Percentiles rank a stretch among this genome's conserved stretches.
Evolutionary conservation across 2,888 invertebrate species (phyloP).

Genomic region (Pollenia amentaria): DNA sequence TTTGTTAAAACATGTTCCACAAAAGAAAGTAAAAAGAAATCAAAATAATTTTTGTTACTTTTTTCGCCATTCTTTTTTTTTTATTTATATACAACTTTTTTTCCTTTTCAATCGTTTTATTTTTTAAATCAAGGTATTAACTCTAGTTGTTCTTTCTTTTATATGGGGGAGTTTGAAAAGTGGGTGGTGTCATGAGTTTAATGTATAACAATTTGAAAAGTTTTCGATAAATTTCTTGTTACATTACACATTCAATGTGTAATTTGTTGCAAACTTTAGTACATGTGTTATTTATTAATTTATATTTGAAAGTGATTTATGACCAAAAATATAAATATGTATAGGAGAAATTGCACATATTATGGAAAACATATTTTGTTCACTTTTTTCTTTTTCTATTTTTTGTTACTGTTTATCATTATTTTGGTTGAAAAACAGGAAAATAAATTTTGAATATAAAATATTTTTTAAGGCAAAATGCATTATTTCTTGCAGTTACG

Average conservation of each 20-base stretch:
- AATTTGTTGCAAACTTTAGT: constrained; percentile 62
- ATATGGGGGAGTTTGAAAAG: background rate
- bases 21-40: background rate
- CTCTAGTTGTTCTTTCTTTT: background rate
- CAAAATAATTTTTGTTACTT: constrained; percentile 23
- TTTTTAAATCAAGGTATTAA: constrained; percentile 60
- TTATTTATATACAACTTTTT: background rate
- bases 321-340: constrained; percentile 18
- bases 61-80: background rate
- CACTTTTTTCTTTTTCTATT: background rate
- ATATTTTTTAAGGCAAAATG: background rate
- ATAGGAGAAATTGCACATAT: constrained; percentile 22
- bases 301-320: constrained; percentile 59
- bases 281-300: constrained; percentile 63
- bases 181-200: constrained; percentile 64
- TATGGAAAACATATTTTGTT: constrained; percentile 18
- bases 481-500: background rate
- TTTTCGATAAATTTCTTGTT: constrained; percentile 66
- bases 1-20: constrained; percentile 9
- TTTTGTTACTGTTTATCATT: background rate
- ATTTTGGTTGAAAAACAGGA: background rate
- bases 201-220: constrained; percentile 66
- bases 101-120: constrained; percentile 15
- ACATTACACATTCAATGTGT: constrained; percentile 58
- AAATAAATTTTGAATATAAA: constrained; percentile 3